Base-by-base conservation (phyloP, 2,797 vertebrate genomes). In the Muscicapa striata region DNA sequence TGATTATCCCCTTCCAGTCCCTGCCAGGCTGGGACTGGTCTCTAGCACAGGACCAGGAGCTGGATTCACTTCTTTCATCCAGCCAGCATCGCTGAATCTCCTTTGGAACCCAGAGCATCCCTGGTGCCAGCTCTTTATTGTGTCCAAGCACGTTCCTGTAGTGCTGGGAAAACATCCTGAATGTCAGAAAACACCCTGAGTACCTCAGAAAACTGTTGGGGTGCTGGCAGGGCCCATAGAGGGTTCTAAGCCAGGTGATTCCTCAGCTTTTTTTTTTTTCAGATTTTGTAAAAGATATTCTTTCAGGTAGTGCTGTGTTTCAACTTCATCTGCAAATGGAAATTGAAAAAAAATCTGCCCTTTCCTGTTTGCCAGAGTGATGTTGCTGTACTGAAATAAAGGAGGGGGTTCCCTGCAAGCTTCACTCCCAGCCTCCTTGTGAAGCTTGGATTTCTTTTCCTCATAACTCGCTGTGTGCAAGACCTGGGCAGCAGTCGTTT, bases 41-140 rank as follows among this genome's bases (percentile, higher is more conserved):
- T 45, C 38, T 14, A 11, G 36, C 0, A 32, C 40, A 9, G 57
- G 22, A 17, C 26, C 30, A 13, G 36, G 48, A 23, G 2, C 7
- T 17, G 74, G 46, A 14, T 11, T 27, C 30, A 0, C 30, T 46
- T 6, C 46, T 64, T 24, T 8, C 15, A 12, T 2, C 30, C 30
- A 1, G 6, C 34, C 54, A 26, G 32, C 6, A 13, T 5, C 8
- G 2, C 49, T 8, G 2, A 45, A 61, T 16, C 70, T 10, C 55
- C 45, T 27, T 1, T 2, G 45, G 52, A 32, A 0, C 70, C 32
- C 51, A 0, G 30, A 34, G 46, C 7, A 13, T 30, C 45, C 5
- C 62, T 4, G 8, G 22, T 10, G 80, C 77, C 64, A 11, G 77
- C 36, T 64, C 73, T 55, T 23, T 13, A 2, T 6, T 30, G 78